A percentile compares a stretch with the other conserved stretches of the same genome.
These are phyloP conservation scores for Ataeniobius toweri DNA, from an alignment of 2,797 vertebrate species.

Conservation along the genomic window DNA sequence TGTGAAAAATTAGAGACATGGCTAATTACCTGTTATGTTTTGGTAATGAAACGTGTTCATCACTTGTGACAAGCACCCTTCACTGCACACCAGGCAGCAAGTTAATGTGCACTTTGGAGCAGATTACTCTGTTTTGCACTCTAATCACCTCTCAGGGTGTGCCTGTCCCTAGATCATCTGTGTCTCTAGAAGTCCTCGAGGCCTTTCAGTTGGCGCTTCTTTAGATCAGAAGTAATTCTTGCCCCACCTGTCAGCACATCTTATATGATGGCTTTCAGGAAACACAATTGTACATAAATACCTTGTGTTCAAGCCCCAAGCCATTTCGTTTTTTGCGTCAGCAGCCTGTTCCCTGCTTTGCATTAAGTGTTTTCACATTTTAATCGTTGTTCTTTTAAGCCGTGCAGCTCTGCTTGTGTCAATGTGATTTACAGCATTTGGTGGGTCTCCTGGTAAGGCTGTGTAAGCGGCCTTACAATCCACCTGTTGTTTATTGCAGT, in stretches of 20 bases:
- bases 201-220: slow-evolving; percentile 23
- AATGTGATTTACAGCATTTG: neutral
- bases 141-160: slow-evolving; percentile 35
- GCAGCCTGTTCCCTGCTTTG: too few relatives aligned
- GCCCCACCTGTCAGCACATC: slow-evolving; percentile 15
- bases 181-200: slow-evolving; percentile 23
- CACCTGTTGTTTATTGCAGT: neutral
- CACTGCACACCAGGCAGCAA: neutral
- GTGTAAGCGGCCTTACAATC: neutral
- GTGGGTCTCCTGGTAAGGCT: neutral
- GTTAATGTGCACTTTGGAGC: slow-evolving; percentile 8
- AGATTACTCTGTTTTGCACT: slow-evolving; percentile 32
- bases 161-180: slow-evolving; percentile 12
- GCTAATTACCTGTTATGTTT: neutral
- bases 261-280: slow-evolving; percentile 60
- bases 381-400: neutral
- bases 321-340: slow-evolving; percentile 12
- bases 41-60: neutral
- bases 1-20: neutral
- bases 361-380: slow-evolving; percentile 12
- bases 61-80: neutral
- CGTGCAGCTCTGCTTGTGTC: neutral
- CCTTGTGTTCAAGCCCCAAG: slow-evolving; percentile 31
- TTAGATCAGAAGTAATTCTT: slow-evolving; percentile 36
- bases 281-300: slow-evolving; percentile 17